Evolutionary conservation across 2,797 vertebrate genomes (phyloP).

Genomic region (Thalassophryne amazonica): DNA sequence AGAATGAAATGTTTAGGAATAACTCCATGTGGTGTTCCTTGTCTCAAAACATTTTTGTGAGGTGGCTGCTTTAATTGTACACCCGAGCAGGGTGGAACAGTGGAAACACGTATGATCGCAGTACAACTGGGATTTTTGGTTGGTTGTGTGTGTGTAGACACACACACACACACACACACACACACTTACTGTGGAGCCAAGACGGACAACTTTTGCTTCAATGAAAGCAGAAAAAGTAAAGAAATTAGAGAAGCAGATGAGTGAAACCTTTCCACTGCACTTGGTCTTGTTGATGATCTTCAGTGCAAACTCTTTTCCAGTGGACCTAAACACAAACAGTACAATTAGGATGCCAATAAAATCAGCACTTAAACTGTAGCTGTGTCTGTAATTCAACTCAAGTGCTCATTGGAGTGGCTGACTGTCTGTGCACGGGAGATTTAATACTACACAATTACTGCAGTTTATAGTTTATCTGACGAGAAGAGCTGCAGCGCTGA

Average conservation of each 20-base stretch:
- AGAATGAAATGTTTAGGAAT: no score
- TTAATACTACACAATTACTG: neutral
- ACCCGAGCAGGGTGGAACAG: no score
- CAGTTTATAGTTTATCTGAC: neutral
- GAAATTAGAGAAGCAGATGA: neutral
- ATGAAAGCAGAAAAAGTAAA: neutral
- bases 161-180: no score
- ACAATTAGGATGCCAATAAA: constrained; percentile 33
- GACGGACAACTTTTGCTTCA: no score
- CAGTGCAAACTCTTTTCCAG: constrained; percentile 93
- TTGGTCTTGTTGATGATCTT: constrained; percentile 99
- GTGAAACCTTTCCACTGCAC: constrained; percentile 92
- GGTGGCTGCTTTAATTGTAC: no score
- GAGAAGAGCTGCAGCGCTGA: neutral
- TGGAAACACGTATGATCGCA: no score
- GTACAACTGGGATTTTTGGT: no score
- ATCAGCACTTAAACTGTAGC: constrained; percentile 10
- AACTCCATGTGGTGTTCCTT: no score
- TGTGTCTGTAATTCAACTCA: constrained; percentile 16
- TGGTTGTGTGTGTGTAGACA: no score
- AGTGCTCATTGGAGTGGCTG: constrained; percentile 14
- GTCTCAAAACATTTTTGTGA: no score
- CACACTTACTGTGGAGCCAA: no score
- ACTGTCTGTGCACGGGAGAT: neutral
- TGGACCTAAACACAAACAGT: constrained; percentile 78